These are phyloP conservation scores for Hippocampus guttulatus DNA, from an alignment of 2,113 vertebrate genomes.

Conservation along the genomic window DNA sequence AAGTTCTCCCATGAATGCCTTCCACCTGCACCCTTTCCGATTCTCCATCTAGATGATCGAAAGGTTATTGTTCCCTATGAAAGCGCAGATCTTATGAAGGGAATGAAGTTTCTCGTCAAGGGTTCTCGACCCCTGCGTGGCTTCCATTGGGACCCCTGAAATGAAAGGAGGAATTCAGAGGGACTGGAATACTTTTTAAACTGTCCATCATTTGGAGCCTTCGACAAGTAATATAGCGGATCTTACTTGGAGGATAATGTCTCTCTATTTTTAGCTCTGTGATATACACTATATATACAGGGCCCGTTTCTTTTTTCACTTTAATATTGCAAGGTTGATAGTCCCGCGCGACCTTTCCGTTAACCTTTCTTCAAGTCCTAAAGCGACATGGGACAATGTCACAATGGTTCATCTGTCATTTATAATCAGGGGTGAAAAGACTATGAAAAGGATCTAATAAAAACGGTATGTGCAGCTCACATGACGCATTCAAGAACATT, in stretches of 20 bases:
- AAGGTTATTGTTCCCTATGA: conserved; percentile 1
- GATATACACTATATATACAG: neutral
- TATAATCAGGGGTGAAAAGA: neutral
- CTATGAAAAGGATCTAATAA: neutral
- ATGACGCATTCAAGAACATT: too few species aligned
- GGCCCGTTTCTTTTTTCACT: neutral
- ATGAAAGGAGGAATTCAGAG: conserved; percentile 49
- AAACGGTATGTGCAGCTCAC: neutral
- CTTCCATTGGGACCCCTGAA: conserved; percentile 30
- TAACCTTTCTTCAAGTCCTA: conserved; percentile 15
- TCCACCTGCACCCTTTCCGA: neutral
- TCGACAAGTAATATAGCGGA: conserved; percentile 6
- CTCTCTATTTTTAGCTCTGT: neutral
- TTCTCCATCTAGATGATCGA: neutral
- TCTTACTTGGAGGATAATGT: neutral
- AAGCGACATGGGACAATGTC: neutral
- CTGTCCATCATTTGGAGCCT: conserved; percentile 20
- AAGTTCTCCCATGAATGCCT: neutral
- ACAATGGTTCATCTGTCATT: neutral
- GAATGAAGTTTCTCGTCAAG: conserved; percentile 11
- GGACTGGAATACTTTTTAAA: conserved; percentile 24
- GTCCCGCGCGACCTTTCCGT: conserved; percentile 11
- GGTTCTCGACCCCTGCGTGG: conserved; percentile 28
- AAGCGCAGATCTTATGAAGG: neutral
- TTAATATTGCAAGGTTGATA: conserved; percentile 2